Percentiles rank a stretch among this genome's conserved stretches.
Evolutionary conservation across 2,113 vertebrate genomes (phyloP).

Genomic region (Eurypyga helias): DNA sequence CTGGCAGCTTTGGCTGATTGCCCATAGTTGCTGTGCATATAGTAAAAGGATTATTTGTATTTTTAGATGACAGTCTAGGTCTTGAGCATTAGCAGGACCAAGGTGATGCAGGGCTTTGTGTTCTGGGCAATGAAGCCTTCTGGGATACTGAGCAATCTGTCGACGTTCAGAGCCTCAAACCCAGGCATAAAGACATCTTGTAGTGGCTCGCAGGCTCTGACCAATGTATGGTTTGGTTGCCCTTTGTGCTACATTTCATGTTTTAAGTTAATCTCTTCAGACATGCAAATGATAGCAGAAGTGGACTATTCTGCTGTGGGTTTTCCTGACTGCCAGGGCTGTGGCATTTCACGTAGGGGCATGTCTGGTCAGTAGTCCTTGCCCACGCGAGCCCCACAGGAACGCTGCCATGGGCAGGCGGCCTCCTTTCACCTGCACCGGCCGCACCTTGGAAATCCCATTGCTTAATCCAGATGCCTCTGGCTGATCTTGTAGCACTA

Average conservation of each 20-base stretch:
- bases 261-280: not conserved
- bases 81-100: not conserved
- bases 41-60: not conserved
- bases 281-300: not conserved
- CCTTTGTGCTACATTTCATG: not conserved
- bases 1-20: not conserved
- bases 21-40: not conserved
- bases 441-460: too few species aligned
- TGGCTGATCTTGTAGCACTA: not conserved
- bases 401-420: not conserved
- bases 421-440: rapidly evolving
- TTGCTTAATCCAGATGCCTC: not conserved
- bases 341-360: too few species aligned
- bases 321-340: not conserved
- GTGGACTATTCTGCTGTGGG: not conserved
- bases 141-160: not conserved
- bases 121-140: not conserved
- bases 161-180: not conserved
- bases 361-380: not conserved
- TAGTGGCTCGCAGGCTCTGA: not conserved
- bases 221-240: not conserved
- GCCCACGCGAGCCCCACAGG: rapidly evolving
- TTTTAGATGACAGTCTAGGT: not conserved
- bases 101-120: not conserved
- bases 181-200: not conserved